A percentile compares a stretch with the other conserved stretches of the same genome.
Evolutionary conservation across 2,888 invertebrate species (phyloP).

Genomic region (Drosophila borborema): DNA sequence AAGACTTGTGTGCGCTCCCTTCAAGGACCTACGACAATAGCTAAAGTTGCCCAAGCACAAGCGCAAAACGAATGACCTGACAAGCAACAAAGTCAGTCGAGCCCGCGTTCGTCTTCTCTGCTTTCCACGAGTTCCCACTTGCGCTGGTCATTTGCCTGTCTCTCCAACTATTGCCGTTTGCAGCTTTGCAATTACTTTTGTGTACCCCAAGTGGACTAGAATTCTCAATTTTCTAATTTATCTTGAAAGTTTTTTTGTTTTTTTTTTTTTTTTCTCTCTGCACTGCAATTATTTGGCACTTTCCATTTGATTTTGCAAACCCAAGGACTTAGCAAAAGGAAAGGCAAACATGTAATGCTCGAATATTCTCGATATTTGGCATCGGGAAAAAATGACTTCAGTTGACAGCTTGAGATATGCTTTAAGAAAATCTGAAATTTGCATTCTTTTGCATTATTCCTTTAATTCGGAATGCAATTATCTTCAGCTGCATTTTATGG

Average conservation of each 20-base stretch:
- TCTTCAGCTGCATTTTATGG: slow-evolving; percentile 24
- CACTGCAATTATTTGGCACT: slow-evolving; percentile 19
- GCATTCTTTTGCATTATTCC: not conserved
- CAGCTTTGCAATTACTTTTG: slow-evolving; percentile 52
- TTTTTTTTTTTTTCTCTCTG: slow-evolving; percentile 7
- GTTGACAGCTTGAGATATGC: not conserved
- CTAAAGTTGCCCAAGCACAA: slow-evolving; percentile 50
- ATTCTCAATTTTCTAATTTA: slow-evolving; percentile 24
- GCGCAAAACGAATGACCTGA: slow-evolving; percentile 54
- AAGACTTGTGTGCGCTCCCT: slow-evolving; percentile 42
- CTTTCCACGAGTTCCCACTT: slow-evolving; percentile 30
- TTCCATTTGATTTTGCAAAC: not conserved
- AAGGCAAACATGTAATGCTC: not conserved
- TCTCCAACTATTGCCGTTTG: slow-evolving; percentile 19
- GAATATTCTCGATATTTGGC: not conserved
- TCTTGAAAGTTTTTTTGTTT: not conserved
- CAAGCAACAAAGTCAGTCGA: slow-evolving; percentile 51
- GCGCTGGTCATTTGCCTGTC: slow-evolving; percentile 8
- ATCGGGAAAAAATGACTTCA: not conserved
- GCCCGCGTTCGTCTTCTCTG: not conserved
- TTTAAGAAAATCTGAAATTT: not conserved
- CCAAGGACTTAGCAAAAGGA: not conserved
- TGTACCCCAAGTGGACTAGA: slow-evolving; percentile 37
- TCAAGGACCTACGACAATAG: slow-evolving; percentile 79
- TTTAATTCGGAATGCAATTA: slow-evolving; percentile 20